Evolutionary conservation across 2,797 vertebrate genomes (phyloP).

Genomic region (Cirrhinus mrigala): DNA sequence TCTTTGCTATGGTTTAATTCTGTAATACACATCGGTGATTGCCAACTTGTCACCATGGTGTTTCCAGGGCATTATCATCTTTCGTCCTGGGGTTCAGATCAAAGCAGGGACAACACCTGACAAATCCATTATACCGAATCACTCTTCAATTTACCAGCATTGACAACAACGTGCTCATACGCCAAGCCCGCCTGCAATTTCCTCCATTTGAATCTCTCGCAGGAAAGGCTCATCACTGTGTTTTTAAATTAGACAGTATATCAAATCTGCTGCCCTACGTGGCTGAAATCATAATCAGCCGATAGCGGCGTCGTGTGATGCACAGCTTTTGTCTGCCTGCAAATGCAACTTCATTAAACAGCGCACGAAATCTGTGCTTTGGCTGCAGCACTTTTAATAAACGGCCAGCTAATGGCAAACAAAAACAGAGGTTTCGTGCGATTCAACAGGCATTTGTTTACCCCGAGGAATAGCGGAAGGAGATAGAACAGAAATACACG

Average conservation of each 20-base stretch:
- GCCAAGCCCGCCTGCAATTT: slow-evolving; percentile 34
- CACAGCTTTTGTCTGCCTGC: slow-evolving; percentile 1
- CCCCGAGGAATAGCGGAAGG: slow-evolving; percentile 1
- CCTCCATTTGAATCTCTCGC: slow-evolving; percentile 35
- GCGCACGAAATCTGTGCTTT: background rate
- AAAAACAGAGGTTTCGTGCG: background rate
- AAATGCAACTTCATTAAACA: slow-evolving; percentile 8
- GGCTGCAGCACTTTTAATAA: slow-evolving; percentile 13
- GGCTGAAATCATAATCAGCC: slow-evolving; percentile 30
- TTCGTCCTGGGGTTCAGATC: slow-evolving; percentile 22
- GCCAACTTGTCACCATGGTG: background rate
- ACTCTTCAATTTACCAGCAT: slow-evolving; percentile 37
- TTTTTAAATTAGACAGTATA: slow-evolving; percentile 47
- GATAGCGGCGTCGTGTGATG: slow-evolving; percentile 13
- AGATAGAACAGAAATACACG: slow-evolving; percentile 22
- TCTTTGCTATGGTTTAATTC: slow-evolving; percentile 24
- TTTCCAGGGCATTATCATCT: slow-evolving; percentile 31
- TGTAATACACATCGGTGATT: slow-evolving; percentile 21
- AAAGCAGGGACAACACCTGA: slow-evolving; percentile 40
- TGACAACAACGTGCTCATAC: slow-evolving; percentile 11
- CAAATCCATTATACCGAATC: slow-evolving; percentile 40
- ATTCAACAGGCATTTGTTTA: slow-evolving; percentile 15
- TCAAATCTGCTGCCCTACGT: slow-evolving; percentile 36
- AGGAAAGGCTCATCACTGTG: slow-evolving; percentile 34
- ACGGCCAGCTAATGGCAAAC: slow-evolving; percentile 4